These are phyloP conservation scores for Patella depressa DNA, from an alignment of 2,888 invertebrate species.

Conservation along the genomic window DNA sequence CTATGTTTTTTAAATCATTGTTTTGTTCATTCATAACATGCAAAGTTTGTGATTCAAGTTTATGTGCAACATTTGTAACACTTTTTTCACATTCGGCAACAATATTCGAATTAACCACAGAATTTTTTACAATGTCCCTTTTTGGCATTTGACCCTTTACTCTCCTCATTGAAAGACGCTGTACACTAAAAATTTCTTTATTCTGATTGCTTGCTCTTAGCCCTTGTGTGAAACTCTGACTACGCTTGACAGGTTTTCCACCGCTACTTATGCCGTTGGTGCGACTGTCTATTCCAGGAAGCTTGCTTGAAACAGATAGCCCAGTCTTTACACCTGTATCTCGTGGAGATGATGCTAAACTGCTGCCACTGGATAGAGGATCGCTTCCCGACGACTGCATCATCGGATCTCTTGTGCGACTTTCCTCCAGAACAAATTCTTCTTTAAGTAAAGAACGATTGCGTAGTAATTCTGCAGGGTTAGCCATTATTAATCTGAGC, in stretches of 20 bases:
- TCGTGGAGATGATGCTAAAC: constrained; percentile 44
- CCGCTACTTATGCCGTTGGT: neutral
- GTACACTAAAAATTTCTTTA: no score
- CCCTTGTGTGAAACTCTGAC: neutral
- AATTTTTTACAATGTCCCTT: neutral
- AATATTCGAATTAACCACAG: neutral
- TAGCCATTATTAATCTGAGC: constrained; percentile 30
- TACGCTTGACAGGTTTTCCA: neutral
- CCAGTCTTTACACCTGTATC: constrained; percentile 24
- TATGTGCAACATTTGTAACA: no score
- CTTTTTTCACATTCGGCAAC: neutral
- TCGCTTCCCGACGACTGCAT: constrained; percentile 51
- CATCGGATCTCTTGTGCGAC: constrained; percentile 57
- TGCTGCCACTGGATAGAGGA: constrained; percentile 42
- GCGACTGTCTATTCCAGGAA: neutral
- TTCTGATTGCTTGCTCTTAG: constrained; percentile 1
- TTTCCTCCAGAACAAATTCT: constrained; percentile 64
- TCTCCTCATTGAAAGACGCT: no score
- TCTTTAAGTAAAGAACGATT: constrained; percentile 59
- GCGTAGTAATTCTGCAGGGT: constrained; percentile 46
- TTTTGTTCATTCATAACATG: no score
- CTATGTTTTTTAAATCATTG: no score
- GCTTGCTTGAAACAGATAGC: neutral
- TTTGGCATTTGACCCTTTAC: no score
- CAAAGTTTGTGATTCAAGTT: no score